Base-by-base conservation (phyloP, 2,113 vertebrate species). In the Megaptera novaeangliae region DNA sequence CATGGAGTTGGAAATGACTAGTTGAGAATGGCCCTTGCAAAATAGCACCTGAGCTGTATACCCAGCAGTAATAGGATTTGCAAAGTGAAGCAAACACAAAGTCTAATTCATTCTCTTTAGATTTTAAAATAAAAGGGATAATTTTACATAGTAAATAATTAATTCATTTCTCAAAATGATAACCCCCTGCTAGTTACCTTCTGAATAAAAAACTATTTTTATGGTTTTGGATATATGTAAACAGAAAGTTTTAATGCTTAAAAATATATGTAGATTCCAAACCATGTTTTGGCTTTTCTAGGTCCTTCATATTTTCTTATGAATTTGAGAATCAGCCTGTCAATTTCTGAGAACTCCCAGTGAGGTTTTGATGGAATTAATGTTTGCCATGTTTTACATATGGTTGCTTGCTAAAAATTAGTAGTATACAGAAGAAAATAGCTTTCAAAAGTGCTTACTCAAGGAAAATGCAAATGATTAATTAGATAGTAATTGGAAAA, bases 121-220 rank as follows among this genome's bases (percentile, higher is more conserved):
- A 84, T 71, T 90, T 96, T 92, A 87, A 96, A 97, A 69, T 46
- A 86, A 44, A 77, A 89, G 8, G 68, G 3, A 86, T 64, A 6
- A 84, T 41, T 85, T 85, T 39, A 86, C 69, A 1, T 23, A 61
- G 41, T n/a, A 78, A 89, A 68, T 88, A 59, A 9, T 57, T 78
- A 5, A 46, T 39, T 80, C 31, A 49, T 92, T 78, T 96, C n/a
- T 96, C 87, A 84, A 78, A 87, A 91, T 72, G 23, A 86, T 93
- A 92, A 72, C 1, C 3, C 55, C 41, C 18, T 81, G 29, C 31
- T 84, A 89, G 27, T 41, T 84, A 84, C n/a, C 5, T 75, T 78
- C n/a, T 46, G 21, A 93, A 83, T 86, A 92, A 91, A 86, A 90
- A 96, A 46, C 29, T 25, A 39, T 10, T 57, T 92, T 61, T 85